Conservation (phyloP, 2,113 vertebrate species). For the Jacana jacana region DNA sequence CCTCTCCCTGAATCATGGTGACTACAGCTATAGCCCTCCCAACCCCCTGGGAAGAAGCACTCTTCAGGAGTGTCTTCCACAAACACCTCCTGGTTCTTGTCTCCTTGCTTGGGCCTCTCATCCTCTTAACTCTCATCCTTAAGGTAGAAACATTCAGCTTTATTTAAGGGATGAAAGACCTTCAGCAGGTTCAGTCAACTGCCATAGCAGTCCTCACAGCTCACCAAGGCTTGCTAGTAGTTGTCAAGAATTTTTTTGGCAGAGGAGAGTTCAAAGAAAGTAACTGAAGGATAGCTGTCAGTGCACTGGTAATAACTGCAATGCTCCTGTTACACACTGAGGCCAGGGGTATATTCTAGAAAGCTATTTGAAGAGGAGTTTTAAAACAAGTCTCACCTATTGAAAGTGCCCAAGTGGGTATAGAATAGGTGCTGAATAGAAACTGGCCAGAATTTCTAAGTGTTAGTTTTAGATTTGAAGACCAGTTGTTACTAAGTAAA, state of each 20-base stretch:
- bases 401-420: background rate
- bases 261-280: constrained; percentile 4
- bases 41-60: background rate
- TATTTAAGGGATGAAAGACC: background rate
- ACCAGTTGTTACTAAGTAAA: background rate
- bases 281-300: background rate
- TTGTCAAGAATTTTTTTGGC: constrained; percentile 5
- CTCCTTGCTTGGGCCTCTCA: background rate
- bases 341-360: background rate
- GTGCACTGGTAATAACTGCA: background rate
- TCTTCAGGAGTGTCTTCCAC: background rate
- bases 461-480: constrained; percentile 11
- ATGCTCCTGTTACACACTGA: background rate
- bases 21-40: background rate
- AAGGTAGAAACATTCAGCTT: background rate
- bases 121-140: background rate
- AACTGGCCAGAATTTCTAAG: background rate
- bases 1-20: background rate
- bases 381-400: background rate
- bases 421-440: constrained; percentile 7
- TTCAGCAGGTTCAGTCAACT: background rate
- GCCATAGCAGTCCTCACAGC: background rate
- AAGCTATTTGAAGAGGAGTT: background rate
- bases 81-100: background rate
- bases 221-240: background rate